A percentile compares a stretch with the other conserved stretches of the same genome.
These are phyloP conservation scores for Redunca redunca DNA, from an alignment of 2,113 vertebrate genomes.

Conservation along the genomic window DNA sequence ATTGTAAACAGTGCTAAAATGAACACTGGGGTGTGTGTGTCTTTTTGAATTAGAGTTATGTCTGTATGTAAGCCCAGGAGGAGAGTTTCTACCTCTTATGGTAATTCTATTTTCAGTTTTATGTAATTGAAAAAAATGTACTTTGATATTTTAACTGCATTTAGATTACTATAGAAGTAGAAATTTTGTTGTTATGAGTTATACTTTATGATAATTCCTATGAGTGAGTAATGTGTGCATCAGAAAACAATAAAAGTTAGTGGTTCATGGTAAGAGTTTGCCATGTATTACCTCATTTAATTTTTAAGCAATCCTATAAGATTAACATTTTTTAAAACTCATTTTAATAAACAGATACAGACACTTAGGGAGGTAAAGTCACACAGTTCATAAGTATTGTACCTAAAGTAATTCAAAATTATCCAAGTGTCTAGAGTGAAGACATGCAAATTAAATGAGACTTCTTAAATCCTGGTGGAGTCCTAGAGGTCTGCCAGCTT, in stretches of 20 bases:
- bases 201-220: not conserved
- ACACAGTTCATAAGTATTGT: not conserved
- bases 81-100: not conserved
- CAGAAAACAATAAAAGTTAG: not conserved
- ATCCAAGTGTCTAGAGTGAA: not conserved
- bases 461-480: not conserved
- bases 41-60: not conserved
- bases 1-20: not conserved
- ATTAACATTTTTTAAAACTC: not conserved
- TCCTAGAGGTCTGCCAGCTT: not conserved
- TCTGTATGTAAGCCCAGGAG: not conserved
- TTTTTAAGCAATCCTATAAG: not conserved
- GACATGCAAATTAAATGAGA: not conserved
- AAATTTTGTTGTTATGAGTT: not conserved
- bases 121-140: not conserved
- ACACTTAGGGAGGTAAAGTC: not conserved
- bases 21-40: not conserved
- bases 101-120: not conserved
- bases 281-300: not conserved
- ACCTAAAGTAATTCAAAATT: not conserved
- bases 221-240: not conserved
- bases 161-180: not conserved
- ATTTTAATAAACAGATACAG: not conserved
- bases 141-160: not conserved
- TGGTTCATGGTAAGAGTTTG: not conserved